A percentile compares a stretch with the other conserved stretches of the same genome.
phyloP scores from a whole-genome alignment of 2,113 vertebrate species.

The Ammodytes dubius region DNA sequence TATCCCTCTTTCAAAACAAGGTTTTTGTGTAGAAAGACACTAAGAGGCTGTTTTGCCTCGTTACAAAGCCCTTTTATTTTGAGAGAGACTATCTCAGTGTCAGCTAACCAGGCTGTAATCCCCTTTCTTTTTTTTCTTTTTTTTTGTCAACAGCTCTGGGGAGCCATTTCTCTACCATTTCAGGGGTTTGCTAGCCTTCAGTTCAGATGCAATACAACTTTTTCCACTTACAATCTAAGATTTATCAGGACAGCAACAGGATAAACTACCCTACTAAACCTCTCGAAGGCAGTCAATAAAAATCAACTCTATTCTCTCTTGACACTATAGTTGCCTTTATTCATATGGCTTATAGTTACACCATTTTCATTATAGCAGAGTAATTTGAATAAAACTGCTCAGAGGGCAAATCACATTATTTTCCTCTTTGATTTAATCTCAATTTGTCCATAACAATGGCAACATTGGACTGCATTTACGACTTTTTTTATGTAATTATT shows the following conservation, averaged over 20 bases:
- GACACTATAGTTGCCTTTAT: background rate
- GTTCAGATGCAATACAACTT: background rate
- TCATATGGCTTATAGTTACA: background rate
- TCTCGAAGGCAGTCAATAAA: background rate
- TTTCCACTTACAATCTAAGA: background rate
- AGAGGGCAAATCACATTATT: conserved; percentile 18
- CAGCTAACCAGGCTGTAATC: conserved; percentile 5
- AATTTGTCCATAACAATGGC: background rate
- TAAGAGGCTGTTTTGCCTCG: conserved; percentile 8
- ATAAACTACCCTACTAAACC: background rate
- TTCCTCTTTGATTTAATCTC: conserved; percentile 16
- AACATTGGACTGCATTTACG: background rate
- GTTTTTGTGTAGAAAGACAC: conserved; percentile 15
- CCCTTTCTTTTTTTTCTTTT: background rate
- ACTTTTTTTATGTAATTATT: background rate
- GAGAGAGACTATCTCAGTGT: conserved; percentile 16
- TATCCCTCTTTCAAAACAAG: conserved; percentile 35
- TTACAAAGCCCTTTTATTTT: conserved; percentile 49
- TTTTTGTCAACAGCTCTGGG: conserved; percentile 17
- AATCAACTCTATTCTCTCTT: background rate
- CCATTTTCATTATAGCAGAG: background rate
- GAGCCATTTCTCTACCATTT: conserved; percentile 12
- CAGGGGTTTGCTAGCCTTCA: background rate
- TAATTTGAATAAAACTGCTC: background rate
- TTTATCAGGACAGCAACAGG: background rate